phyloP scores from a whole-genome alignment of 2,888 invertebrate genomes.

The Platerodrilus igneus region DNA sequence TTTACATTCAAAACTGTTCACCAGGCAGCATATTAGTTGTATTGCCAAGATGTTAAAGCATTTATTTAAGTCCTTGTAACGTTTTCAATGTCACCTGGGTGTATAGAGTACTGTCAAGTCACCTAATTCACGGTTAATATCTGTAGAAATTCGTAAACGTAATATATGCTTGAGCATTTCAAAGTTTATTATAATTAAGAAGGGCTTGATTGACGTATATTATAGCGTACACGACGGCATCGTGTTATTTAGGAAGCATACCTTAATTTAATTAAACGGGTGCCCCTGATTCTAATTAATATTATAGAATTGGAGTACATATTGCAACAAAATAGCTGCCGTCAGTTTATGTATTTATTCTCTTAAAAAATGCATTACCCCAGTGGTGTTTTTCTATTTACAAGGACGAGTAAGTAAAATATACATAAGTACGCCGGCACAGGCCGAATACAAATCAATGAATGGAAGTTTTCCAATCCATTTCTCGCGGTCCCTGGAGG shows the following conservation, averaged over 20 bases:
- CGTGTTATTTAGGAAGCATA: constrained; percentile 25
- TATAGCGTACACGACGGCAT: no score
- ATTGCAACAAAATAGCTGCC: constrained; percentile 17
- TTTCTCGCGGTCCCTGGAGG: constrained; percentile 39
- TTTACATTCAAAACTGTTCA: no score
- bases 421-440: constrained; percentile 38
- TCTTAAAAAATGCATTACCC: constrained; percentile 15
- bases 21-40: no score
- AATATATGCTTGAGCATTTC: no score
- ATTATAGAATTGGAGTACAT: constrained; percentile 13
- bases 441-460: constrained; percentile 48
- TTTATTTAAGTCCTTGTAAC: no score
- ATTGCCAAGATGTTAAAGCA: no score
- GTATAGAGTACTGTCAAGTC: no score
- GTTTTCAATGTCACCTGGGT: no score
- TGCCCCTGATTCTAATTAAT: constrained; percentile 22
- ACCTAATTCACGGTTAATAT: no score
- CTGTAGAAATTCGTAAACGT: no score
- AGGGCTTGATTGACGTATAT: constrained; percentile 28
- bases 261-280: constrained; percentile 32
- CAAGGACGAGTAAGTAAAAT: constrained; percentile 37
- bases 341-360: constrained; percentile 10
- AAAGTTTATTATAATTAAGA: constrained; percentile 31
- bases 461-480: constrained; percentile 50
- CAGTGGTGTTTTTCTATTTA: constrained; percentile 21